Base-by-base conservation (phyloP, 2,113 vertebrate species). In the Tretioscincus oriximinensis region DNA sequence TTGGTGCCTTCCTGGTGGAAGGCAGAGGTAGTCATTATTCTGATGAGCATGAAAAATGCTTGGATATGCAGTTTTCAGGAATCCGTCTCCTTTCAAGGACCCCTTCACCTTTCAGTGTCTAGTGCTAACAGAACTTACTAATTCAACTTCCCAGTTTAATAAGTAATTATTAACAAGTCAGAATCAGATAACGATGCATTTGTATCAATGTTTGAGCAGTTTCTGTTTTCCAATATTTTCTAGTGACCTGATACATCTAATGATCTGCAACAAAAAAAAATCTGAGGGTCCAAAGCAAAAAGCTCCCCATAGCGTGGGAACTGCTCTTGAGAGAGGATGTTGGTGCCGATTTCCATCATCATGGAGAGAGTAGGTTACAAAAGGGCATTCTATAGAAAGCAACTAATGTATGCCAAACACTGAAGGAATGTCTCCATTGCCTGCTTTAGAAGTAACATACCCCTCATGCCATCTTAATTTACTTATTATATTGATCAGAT, bases 301-400 rank as follows among this genome's bases (percentile, higher is more conserved):
- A 85, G 80, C 41, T 77, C 84, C 54, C 80, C 77, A 77, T 26
- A 84, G 85, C 81, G 85, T 92, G 91, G 90, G 92, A 93, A 93
- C 76, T 80, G 80, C 84, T 71, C 0, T 0, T 63, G 69, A 2
- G 11, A 80, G 81, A 88, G 85, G 82, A 87, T 85, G 81, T 81
- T 91, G 88, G 80, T 79, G 76, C 88, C 83, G 90, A 87, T 83
- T 92, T 85, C 89, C 88, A 86, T 92, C 92, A 90, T 85, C 90
- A 85, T 69, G 78, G 64, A 81, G 77, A 60, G 84, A 79, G 64
- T 28, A 67, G 73, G 88, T 80, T 87, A 84, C 85, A 81, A 92
- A 91, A 92, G 84, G 86, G 77, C 81, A 77, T 92, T 88, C 88
- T 89, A 92, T 77, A 86, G 88, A 88, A 87, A 85, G 88, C 83